Evolutionary conservation across 2,113 vertebrate genomes (phyloP).

Genomic region (Rattus norvegicus): GRCr8 NC_086020.1:201272001-201272500

Average conservation of each 20-base stretch:
- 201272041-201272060: neutral
- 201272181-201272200: neutral
- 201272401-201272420: too few species aligned
- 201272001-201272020: neutral
- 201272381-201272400: neutral
- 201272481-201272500: neutral
- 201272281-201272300: neutral
- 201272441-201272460: neutral
- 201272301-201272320: rapidly evolving
- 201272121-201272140: too few species aligned
- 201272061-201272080: neutral
- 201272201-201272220: neutral
- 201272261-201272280: too few species aligned
- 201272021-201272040: neutral
- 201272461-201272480: too few species aligned
- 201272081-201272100: neutral
- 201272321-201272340: neutral
- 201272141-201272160: neutral
- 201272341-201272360: neutral
- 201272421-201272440: neutral
- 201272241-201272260: neutral
- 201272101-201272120: neutral
- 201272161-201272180: neutral
- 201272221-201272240: neutral
- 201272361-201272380: neutral